Evolutionary conservation across 2,888 invertebrate species (phyloP).

Genomic region (Chaitophorus viminalis): DNA sequence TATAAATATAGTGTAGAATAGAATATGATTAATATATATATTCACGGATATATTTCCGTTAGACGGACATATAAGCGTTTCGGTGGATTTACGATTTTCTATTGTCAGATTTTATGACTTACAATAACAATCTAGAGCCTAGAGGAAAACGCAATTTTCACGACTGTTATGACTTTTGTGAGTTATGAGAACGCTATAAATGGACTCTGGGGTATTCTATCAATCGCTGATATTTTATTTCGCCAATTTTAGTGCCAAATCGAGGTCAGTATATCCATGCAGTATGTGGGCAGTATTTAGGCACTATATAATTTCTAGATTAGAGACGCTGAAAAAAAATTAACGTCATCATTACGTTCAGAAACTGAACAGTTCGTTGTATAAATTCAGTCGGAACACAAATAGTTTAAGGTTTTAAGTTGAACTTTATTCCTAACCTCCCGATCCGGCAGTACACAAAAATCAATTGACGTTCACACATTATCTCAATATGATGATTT

Average conservation of each 20-base stretch:
- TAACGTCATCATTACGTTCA: not conserved
- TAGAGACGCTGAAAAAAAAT: not conserved
- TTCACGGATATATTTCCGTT: constrained; percentile 26
- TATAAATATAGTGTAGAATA: not conserved
- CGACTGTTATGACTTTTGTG: constrained; percentile 43
- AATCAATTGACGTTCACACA: not conserved
- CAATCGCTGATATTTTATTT: constrained; percentile 32
- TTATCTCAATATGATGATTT: not conserved
- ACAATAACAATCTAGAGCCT: constrained; percentile 31
- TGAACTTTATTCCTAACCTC: not conserved
- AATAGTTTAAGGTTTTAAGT: not conserved
- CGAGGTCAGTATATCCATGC: not conserved
- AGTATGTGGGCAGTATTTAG: not conserved
- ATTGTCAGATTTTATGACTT: constrained; percentile 53
- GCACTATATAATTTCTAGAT: not conserved
- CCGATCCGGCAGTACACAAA: not conserved
- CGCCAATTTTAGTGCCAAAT: not conserved
- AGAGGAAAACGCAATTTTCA: constrained; percentile 46
- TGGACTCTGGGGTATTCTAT: constrained; percentile 45
- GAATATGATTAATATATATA: not conserved
- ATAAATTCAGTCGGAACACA: not conserved
- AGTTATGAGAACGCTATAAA: constrained; percentile 26
- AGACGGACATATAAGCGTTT: constrained; percentile 23
- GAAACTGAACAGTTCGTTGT: not conserved
- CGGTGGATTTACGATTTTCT: constrained; percentile 57